Base-by-base conservation (phyloP, 1,140 invertebrate genomes). In the Scaptomyza hsui region DNA sequence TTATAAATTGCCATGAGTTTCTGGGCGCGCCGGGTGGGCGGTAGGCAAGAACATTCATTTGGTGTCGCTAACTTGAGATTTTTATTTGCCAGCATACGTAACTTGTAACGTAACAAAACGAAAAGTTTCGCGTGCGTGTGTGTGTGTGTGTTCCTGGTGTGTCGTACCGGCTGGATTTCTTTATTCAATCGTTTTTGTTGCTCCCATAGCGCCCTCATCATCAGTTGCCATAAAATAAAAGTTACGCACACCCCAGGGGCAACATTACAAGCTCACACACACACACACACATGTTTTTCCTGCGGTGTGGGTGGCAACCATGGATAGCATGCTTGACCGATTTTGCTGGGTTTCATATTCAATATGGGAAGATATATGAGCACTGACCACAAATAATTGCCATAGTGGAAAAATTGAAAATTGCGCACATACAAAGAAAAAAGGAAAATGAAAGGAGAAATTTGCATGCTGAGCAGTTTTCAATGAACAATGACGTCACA, bases 151-250 rank as follows among this genome's bases (percentile, higher is more conserved):
- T 39, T 47, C 24, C 24, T 24, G 24, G 4, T 4, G 24, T 24
- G 6, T 5, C 26, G 60, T 26, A 37, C 51, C 35, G 73, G 51
- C 44, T 26, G 60, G 76, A 85, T 88, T 86, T 86, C 72, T 89
- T 77, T 89, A 80, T 89, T 89, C 83, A 89, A 89, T 89, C 82
- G 85, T 61, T 89, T 79, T 85, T 89, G 75, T 71, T 78, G 75
- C 72, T 79, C 79, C 83, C 85, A 69, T 55, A 72, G 76, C 73
- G 82, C 64, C 75, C 68, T 74, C 88, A 90, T 90, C 88, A 90
- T 82, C 78, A 52, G 81, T 65, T 52, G 75, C 78, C 88, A 90
- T 90, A 90, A 90, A 90, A 90, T 89, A 89, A 90, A 90, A 90
- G 78, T 90, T 90, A 89, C 78, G 75, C 73, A 89, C 83, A 89